These are phyloP conservation scores for Tenthredo amoena DNA, from an alignment of 2,888 invertebrate genomes.

Conservation along the genomic window DNA sequence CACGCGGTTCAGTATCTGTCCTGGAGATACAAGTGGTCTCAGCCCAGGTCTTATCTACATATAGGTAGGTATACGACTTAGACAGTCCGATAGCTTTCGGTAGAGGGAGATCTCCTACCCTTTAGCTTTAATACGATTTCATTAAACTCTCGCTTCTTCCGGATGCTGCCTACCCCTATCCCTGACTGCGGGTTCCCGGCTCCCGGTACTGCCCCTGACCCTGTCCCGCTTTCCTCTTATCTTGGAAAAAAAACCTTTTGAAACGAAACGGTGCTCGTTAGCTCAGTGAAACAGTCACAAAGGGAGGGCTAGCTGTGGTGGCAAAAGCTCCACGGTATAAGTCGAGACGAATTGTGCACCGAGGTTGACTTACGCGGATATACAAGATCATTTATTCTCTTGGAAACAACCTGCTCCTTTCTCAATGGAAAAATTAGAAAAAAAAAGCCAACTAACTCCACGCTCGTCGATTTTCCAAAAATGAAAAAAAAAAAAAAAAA, in stretches of 20 bases:
- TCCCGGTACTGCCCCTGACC: neutral
- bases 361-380: too few relatives aligned
- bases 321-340: too few relatives aligned
- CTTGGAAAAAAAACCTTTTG: neutral
- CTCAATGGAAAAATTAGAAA: too few relatives aligned
- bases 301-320: neutral
- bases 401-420: too few relatives aligned
- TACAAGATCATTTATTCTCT: too few relatives aligned
- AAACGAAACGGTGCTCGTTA: conserved; percentile 1
- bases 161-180: neutral
- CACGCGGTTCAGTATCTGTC: neutral
- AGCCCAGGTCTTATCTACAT: neutral
- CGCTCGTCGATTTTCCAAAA: too few relatives aligned
- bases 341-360: too few relatives aligned
- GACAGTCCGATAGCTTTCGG: neutral
- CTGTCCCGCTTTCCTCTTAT: neutral
- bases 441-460: too few relatives aligned
- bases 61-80: neutral
- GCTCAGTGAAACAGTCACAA: neutral
- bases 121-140: neutral
- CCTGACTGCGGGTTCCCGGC: too few relatives aligned
- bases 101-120: neutral
- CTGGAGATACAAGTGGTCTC: neutral
- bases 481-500: too few relatives aligned
- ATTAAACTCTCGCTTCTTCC: neutral